A percentile compares a stretch with the other conserved stretches of the same genome.
Evolutionary conservation across 2,888 invertebrate genomes (phyloP).

Genomic region (Drosophila atroscutellata): DNA sequence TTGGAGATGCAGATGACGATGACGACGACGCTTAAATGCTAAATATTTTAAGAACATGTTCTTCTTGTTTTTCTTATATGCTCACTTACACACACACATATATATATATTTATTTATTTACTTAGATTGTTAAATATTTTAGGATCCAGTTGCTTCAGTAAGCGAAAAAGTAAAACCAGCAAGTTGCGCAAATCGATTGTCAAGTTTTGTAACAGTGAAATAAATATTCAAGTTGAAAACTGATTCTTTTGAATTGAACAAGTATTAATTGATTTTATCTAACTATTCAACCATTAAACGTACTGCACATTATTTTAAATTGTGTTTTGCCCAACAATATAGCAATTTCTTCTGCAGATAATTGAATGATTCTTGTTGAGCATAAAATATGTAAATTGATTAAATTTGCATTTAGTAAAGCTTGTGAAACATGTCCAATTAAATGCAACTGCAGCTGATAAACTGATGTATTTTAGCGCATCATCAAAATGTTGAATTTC

Average conservation of each 20-base stretch:
- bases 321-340: neutral
- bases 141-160: neutral
- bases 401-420: conserved; percentile 1
- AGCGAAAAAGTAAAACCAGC: neutral
- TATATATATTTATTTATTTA: conserved; percentile 13
- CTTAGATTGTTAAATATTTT: conserved; percentile 52
- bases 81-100: neutral
- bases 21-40: conserved; percentile 19
- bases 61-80: conserved; percentile 35
- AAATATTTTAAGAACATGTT: conserved; percentile 14
- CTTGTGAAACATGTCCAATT: neutral
- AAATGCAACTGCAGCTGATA: conserved; percentile 1
- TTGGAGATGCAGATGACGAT: conserved; percentile 52
- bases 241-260: neutral
- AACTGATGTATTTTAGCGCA: neutral
- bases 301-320: neutral
- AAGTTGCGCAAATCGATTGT: conserved; percentile 36
- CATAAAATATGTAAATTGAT: conserved; percentile 8
- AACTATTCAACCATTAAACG: neutral
- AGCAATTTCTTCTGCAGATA: neutral
- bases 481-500: conserved; percentile 22
- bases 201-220: neutral
- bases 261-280: neutral
- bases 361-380: neutral
- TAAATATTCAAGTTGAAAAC: neutral